These are phyloP conservation scores for Buathra laborator DNA, from an alignment of 2,888 invertebrate genomes.

Conservation along the genomic window DNA sequence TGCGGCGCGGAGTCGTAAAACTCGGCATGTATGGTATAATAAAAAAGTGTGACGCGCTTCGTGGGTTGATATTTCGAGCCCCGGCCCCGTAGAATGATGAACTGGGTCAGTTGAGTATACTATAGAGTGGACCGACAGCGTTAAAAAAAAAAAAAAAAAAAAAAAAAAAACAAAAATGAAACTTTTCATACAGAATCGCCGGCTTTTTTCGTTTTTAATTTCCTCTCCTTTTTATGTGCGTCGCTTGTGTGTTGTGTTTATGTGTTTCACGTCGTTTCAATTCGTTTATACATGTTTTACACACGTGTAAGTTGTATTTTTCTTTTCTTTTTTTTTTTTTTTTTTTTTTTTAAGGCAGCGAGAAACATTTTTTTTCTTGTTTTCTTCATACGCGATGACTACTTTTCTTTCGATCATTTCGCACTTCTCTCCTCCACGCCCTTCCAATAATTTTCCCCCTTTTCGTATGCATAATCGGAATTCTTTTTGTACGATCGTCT, in stretches of 20 bases:
- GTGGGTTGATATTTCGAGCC: conserved; percentile 9
- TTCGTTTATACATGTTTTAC: conserved; percentile 45
- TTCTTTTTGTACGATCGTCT: conserved; percentile 28
- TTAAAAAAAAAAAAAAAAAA: not conserved
- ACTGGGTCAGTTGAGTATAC: conserved; percentile 47
- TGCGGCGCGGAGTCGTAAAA: conserved; percentile 50
- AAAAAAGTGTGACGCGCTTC: conserved; percentile 25
- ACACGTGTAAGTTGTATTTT: conserved; percentile 50
- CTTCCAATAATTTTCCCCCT: conserved; percentile 19
- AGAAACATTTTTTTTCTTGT: conserved; percentile 61
- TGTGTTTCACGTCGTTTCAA: conserved; percentile 26
- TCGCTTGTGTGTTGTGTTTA: not conserved
- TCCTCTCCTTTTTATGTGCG: conserved; percentile 21
- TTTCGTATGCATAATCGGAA: not conserved
- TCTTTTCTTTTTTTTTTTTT: conserved; percentile 68
- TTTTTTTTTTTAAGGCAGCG: conserved; percentile 74
- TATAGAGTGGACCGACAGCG: conserved; percentile 20
- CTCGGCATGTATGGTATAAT: conserved; percentile 28
- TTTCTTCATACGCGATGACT: conserved; percentile 37
- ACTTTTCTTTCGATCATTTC: conserved; percentile 47
- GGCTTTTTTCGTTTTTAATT: conserved; percentile 2
- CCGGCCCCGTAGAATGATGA: conserved; percentile 18
- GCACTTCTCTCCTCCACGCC: conserved; percentile 29
- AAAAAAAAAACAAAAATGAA: not conserved
- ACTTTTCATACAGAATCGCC: conserved; percentile 7